A percentile compares a stretch with the other conserved stretches of the same genome.
phyloP scores from a whole-genome alignment of 1,140 invertebrate genomes.

The Stegodyphus dumicola region DNA sequence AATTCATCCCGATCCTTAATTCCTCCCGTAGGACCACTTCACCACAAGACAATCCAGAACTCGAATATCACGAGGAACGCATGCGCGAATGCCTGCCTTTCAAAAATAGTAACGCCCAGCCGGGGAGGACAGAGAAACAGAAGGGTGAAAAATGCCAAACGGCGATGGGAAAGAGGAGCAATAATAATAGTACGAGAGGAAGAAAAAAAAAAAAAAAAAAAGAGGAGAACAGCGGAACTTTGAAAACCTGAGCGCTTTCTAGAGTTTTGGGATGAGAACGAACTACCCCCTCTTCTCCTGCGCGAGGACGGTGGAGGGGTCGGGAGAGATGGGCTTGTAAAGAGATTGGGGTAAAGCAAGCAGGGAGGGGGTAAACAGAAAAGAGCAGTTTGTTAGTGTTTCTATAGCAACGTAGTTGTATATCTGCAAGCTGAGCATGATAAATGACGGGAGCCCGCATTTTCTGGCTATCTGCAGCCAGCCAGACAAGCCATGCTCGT shows the following conservation, averaged over 20 bases:
- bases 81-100: slow-evolving; percentile 39
- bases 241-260: slow-evolving; percentile 48
- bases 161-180: not conserved
- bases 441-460: slow-evolving; percentile 56
- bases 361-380: slow-evolving; percentile 42
- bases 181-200: slow-evolving; percentile 28
- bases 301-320: slow-evolving; percentile 4
- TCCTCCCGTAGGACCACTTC: too few relatives aligned
- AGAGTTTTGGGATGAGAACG: slow-evolving; percentile 41
- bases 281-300: not conserved
- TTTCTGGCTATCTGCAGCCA: slow-evolving; percentile 59
- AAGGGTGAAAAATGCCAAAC: slow-evolving; percentile 42
- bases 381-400: slow-evolving; percentile 61
- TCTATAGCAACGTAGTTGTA: slow-evolving; percentile 57
- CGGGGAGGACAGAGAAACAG: slow-evolving; percentile 2
- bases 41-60: too few relatives aligned
- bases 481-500: slow-evolving; percentile 40
- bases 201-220: slow-evolving; percentile 18
- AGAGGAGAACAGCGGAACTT: slow-evolving; percentile 18
- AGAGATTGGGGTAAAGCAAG: slow-evolving; percentile 32
- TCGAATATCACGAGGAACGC: not conserved
- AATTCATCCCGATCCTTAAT: too few relatives aligned
- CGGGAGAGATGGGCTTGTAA: slow-evolving; percentile 32
- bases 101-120: slow-evolving; percentile 47
- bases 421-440: slow-evolving; percentile 61